Evolutionary conservation across 2,113 vertebrate species (phyloP).

Genomic region (Vulpes vulpes): DNA sequence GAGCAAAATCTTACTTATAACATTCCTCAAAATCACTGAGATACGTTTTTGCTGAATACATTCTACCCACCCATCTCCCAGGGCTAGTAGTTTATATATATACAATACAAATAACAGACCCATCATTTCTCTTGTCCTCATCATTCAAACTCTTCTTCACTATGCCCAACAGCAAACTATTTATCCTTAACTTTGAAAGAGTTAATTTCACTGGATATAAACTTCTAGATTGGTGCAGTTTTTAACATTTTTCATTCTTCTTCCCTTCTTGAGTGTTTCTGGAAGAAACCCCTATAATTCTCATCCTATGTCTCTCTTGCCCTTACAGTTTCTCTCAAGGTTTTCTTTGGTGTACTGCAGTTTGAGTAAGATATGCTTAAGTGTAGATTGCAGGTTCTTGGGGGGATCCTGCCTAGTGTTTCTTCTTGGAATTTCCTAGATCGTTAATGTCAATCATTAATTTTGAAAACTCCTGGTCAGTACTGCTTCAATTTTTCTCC

Average conservation of each 20-base stretch:
- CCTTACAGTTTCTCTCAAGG: not conserved
- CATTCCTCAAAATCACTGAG: not conserved
- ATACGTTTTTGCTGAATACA: not conserved
- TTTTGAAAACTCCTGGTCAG: constrained; percentile 15
- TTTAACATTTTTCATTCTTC: not conserved
- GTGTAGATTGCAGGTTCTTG: not conserved
- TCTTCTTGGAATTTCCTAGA: not conserved
- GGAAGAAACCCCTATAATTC: not conserved
- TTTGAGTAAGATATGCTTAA: not conserved
- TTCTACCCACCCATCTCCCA: not conserved
- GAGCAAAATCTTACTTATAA: not conserved
- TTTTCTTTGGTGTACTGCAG: not conserved
- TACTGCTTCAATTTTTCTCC: not conserved
- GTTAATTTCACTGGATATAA: not conserved
- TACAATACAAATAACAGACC: not conserved
- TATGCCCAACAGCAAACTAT: not conserved
- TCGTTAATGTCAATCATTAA: not conserved
- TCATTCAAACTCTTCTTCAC: not conserved
- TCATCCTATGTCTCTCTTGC: not conserved
- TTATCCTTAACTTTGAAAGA: not conserved
- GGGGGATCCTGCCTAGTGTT: not conserved
- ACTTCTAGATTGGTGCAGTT: not conserved
- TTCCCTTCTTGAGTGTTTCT: not conserved
- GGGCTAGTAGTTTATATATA: not conserved
- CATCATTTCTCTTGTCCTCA: not conserved